These are phyloP conservation scores for Nothocercus julius DNA, from an alignment of 2,113 vertebrate species.

Conservation along the genomic window DNA sequence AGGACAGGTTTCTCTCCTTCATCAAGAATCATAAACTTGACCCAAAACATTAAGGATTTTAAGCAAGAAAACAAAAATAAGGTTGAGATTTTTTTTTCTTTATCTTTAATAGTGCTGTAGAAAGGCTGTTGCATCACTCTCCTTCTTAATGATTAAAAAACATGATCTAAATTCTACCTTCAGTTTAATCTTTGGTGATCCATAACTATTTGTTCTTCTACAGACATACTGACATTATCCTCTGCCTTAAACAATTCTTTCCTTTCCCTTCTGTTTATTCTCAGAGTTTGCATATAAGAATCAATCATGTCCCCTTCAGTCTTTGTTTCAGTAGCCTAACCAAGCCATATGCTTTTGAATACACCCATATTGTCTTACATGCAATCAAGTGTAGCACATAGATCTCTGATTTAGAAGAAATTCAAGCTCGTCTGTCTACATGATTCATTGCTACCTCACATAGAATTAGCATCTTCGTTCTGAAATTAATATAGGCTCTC, in stretches of 20 bases:
- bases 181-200: background rate
- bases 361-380: background rate
- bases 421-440: background rate
- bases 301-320: background rate
- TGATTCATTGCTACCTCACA: slow-evolving; percentile 11
- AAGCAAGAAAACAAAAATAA: background rate
- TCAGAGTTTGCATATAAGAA: slow-evolving; percentile 11
- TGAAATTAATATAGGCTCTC: slow-evolving; percentile 37
- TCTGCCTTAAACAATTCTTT: slow-evolving; percentile 21
- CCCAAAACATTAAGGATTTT: background rate
- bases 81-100: background rate
- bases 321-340: background rate
- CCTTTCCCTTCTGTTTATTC: background rate
- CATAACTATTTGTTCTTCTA: slow-evolving; percentile 15
- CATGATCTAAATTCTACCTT: background rate
- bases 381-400: background rate
- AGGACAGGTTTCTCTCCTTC: background rate
- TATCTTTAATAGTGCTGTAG: background rate
- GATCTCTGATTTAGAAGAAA: slow-evolving; percentile 7
- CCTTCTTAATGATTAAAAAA: background rate
- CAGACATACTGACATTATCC: background rate
- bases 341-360: background rate
- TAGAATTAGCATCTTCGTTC: background rate
- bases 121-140: background rate
- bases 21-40: background rate